Evolutionary conservation across 2,797 vertebrate species (phyloP).

Genomic region (Pampus argenteus): DNA sequence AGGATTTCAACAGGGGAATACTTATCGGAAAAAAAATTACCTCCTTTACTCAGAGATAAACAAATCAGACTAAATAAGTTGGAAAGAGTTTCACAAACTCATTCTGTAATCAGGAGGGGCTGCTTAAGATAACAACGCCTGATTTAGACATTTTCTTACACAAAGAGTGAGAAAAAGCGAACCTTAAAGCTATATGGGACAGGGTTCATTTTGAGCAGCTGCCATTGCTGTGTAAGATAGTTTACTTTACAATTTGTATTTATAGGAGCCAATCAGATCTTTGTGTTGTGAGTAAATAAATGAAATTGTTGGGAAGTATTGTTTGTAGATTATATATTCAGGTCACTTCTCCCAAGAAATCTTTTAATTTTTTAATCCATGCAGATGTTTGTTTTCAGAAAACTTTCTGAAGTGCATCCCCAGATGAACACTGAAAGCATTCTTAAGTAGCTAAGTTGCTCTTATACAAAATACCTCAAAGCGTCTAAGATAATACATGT

Average conservation of each 20-base stretch:
- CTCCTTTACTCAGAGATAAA: slow-evolving; percentile 82
- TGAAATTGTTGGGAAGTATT: slow-evolving; percentile 81
- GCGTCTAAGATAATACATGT: slow-evolving; percentile 88
- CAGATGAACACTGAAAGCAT: slow-evolving; percentile 87
- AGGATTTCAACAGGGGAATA: slow-evolving; percentile 83
- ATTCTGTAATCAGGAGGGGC: slow-evolving; percentile 81
- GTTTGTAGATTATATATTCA: slow-evolving; percentile 89
- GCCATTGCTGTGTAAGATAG: slow-evolving; percentile 77
- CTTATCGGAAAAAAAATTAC: slow-evolving; percentile 75
- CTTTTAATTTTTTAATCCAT: slow-evolving; percentile 86
- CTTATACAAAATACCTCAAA: slow-evolving; percentile 88
- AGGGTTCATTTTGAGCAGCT: slow-evolving; percentile 74
- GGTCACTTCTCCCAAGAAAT: slow-evolving; percentile 85
- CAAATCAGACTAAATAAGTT: slow-evolving; percentile 85
- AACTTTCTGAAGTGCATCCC: slow-evolving; percentile 85
- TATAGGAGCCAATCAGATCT: slow-evolving; percentile 83
- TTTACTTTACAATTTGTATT: slow-evolving; percentile 86
- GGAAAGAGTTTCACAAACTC: slow-evolving; percentile 82
- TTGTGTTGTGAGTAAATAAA: slow-evolving; percentile 78
- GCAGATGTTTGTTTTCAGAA: slow-evolving; percentile 87
- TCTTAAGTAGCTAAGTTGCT: slow-evolving; percentile 86
- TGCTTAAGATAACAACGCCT: slow-evolving; percentile 84
- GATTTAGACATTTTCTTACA: slow-evolving; percentile 85
- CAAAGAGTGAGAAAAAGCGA: slow-evolving; percentile 79
- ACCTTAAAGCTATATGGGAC: slow-evolving; percentile 83